Percentiles rank a stretch among this genome's conserved stretches.
Evolutionary conservation across 2,797 vertebrate genomes (phyloP).

Genomic region (Paedocypris micromegethes): DNA sequence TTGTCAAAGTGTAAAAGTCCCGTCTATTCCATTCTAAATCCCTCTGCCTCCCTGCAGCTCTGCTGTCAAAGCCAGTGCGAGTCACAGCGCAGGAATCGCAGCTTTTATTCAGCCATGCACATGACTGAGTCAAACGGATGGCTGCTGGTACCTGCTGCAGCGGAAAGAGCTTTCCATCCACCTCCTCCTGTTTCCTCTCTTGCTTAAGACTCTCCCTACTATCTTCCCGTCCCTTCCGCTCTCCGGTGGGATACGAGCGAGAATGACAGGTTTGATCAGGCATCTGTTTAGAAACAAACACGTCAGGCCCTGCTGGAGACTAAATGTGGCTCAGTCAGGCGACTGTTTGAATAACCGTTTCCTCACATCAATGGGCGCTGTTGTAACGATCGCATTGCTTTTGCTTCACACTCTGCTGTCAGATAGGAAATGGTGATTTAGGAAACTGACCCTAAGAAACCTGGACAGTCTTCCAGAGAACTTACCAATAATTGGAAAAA

Average conservation of each 20-base stretch:
- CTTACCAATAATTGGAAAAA: too few species aligned
- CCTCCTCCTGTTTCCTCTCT: conserved; percentile 20
- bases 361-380: neutral
- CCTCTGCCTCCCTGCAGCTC: neutral
- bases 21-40: conserved; percentile 3
- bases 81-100: conserved; percentile 35
- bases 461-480: too few species aligned
- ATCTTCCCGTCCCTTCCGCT: neutral
- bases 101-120: conserved; percentile 29
- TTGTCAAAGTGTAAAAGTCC: conserved; percentile 14
- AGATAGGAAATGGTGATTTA: neutral
- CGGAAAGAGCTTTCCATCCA: conserved; percentile 19
- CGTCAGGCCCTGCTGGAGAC: neutral
- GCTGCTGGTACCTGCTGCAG: conserved; percentile 20
- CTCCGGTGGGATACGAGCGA: conserved; percentile 1
- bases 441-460: too few species aligned
- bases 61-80: conserved; percentile 22
- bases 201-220: conserved; percentile 2
- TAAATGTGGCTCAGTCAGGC: neutral
- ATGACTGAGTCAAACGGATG: conserved; percentile 36
- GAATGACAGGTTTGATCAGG: conserved; percentile 12
- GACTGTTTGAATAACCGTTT: neutral
- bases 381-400: conserved; percentile 6
- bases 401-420: neutral
- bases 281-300: conserved; percentile 7